Evolutionary conservation across 2,888 invertebrate genomes (phyloP), one percentile per base, ranked within the genome.

Genomic region (Scaptomyza tumidula): DNA sequence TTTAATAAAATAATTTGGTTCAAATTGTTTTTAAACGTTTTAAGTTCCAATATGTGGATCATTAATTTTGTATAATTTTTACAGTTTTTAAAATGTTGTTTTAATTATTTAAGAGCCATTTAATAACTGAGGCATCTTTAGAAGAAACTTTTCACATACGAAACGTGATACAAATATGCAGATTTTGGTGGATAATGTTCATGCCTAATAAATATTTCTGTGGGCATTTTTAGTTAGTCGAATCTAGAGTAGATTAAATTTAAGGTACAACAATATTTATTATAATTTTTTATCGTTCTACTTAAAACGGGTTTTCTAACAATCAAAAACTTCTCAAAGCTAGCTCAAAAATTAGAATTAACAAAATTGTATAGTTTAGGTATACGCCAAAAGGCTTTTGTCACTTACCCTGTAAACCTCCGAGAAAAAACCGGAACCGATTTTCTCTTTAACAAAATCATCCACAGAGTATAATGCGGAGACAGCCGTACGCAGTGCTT

Each of bases 401-500:
- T 5, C 24, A 92, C 95, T 94, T 93, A 98, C 99, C 96, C 98
- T 98, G 93, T 97, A 98, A 72, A 99, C 98, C 93, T 98, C 98
- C 5, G 98, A 98, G 93, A 98, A 99, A 93, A 99, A 99, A 75
- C 99, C 99, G 54, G 96, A 94, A 50, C 98, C 99, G 89, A 99
- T 97, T 93, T 97, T 97, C 93, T 98, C 98, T 91, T 96, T 95
- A 80, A 95, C 94, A 93, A 99, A 98, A 93, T 99, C 98, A 93
- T 98, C 98, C 80, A 98, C 95, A 46, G 98, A 95, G 91, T 98
- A 97, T 57, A 99, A 94, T 45, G 97, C 96, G 52, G 98, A 96
- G 60, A 98, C 98, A 50, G 98, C 98, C 86, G 97, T 97, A 90
- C 96, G 95, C 56, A 98, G 93, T 44, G 98, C 98, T 86, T 96